A percentile compares a stretch with the other conserved stretches of the same genome.
These are phyloP conservation scores for Formica exsecta DNA, from an alignment of 1,140 invertebrate species.

Conservation along the genomic window DNA sequence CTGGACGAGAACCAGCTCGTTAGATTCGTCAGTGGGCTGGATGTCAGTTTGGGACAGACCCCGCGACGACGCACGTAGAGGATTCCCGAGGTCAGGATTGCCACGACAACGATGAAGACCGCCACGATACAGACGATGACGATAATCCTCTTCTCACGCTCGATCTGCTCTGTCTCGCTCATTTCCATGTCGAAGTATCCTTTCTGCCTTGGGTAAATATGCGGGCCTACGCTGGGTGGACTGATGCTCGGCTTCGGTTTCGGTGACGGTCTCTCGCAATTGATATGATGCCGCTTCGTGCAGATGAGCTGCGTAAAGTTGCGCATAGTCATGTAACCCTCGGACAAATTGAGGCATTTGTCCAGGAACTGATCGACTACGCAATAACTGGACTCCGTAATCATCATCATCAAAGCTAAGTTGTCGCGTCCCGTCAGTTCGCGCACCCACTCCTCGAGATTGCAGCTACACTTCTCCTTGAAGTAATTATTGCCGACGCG, in stretches of 20 bases:
- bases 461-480: slow-evolving; percentile 88
- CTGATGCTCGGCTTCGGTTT: slow-evolving; percentile 80
- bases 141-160: slow-evolving; percentile 85
- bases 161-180: slow-evolving; percentile 82
- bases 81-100: slow-evolving; percentile 86
- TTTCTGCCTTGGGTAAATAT: slow-evolving; percentile 82
- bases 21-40: slow-evolving; percentile 80
- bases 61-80: slow-evolving; percentile 87
- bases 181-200: slow-evolving; percentile 84
- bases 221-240: slow-evolving; percentile 84
- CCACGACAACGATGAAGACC: slow-evolving; percentile 85
- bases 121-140: slow-evolving; percentile 86
- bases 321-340: slow-evolving; percentile 88
- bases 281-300: slow-evolving; percentile 81
- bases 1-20: slow-evolving; percentile 82
- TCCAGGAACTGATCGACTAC: slow-evolving; percentile 88
- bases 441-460: slow-evolving; percentile 87
- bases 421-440: slow-evolving; percentile 85
- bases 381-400: slow-evolving; percentile 88
- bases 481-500: slow-evolving; percentile 89
- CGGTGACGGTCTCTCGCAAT: slow-evolving; percentile 78
- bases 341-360: slow-evolving; percentile 88
- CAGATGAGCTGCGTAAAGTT: slow-evolving; percentile 89
- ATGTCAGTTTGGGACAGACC: slow-evolving; percentile 85
- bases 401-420: slow-evolving; percentile 80